phyloP scores from a whole-genome alignment of 2,888 invertebrate genomes.

The Nymphalis c-album region DNA sequence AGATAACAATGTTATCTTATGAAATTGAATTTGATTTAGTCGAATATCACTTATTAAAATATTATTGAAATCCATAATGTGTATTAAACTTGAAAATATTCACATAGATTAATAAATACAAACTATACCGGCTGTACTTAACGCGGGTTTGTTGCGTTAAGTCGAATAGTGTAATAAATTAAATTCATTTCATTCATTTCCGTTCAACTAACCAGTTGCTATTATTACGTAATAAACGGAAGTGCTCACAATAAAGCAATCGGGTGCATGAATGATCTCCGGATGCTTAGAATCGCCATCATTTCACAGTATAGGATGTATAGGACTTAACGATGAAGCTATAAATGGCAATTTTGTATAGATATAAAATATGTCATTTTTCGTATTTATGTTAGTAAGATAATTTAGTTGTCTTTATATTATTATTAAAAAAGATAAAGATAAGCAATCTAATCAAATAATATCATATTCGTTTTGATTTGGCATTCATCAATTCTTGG shows the following conservation, averaged over 20 bases:
- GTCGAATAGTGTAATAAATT: slow-evolving; percentile 12
- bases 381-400: neutral
- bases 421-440: neutral
- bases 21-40: neutral
- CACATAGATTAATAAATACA: neutral
- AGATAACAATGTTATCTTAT: neutral
- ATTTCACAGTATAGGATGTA: slow-evolving; percentile 5
- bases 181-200: slow-evolving; percentile 28
- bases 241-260: slow-evolving; percentile 33
- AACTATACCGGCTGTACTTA: neutral
- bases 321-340: neutral
- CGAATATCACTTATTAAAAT: neutral
- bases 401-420: no score
- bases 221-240: slow-evolving; percentile 27
- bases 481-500: neutral
- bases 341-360: no score
- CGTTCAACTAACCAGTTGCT: slow-evolving; percentile 21
- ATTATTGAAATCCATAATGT: no score
- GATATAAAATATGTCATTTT: no score
- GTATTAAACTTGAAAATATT: neutral
- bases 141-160: neutral
- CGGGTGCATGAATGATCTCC: slow-evolving; percentile 24
- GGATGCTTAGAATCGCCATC: slow-evolving; percentile 10
- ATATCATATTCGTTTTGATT: neutral
- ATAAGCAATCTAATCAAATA: neutral